Evolutionary conservation across 2,888 invertebrate genomes (phyloP), one percentile per base, ranked within the genome.

Genomic region (Machimus rusticus): DNA sequence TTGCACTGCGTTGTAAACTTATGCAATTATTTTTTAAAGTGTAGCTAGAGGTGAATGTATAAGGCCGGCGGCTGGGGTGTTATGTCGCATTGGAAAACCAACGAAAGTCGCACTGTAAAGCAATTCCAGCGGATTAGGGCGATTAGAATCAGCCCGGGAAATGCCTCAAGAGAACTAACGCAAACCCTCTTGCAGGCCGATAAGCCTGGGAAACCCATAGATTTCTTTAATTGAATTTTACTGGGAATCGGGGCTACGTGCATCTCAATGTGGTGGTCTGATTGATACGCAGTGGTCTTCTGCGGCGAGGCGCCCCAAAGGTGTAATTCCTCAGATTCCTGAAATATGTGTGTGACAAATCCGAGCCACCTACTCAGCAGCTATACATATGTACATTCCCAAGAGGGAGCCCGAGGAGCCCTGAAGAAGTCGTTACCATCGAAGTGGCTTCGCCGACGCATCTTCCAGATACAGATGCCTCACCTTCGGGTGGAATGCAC

Each of bases 201-300:
- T 78, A 87, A 84, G 34, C 43, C 57, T 82, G 76, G 86, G 87
- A 77, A 87, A 19, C 84, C 57, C 86, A 82, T 88, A 88, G 87
- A 88, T 88, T 86, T 87, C 66, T 77, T 88, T 88, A 87, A 87
- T 87, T 88, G 86, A 87, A 88, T 86, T 82, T 86, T 88, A 51
- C 66, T 74, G 43, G 77, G 87, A 16, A 9, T 14, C 14, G 43
- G 1, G 86, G 16, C 74, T 37, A 14, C 51, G 76, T 77, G 76
- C 46, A 51, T n/a, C 39, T 74, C 37, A 43, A 86, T 31, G 46
- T 74, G 51, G 31, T 86, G 76, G 37, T 46, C 28, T 86, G 85
- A 86, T 46, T 86, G 39, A 84, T 84, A 74, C 46, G 34, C 16
- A 76, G 23, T 37, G 14, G 6, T 66, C 19, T 39, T 66, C 37